Base-by-base conservation (phyloP, 2,888 invertebrate genomes). In the Antheraea assamensis region DNA sequence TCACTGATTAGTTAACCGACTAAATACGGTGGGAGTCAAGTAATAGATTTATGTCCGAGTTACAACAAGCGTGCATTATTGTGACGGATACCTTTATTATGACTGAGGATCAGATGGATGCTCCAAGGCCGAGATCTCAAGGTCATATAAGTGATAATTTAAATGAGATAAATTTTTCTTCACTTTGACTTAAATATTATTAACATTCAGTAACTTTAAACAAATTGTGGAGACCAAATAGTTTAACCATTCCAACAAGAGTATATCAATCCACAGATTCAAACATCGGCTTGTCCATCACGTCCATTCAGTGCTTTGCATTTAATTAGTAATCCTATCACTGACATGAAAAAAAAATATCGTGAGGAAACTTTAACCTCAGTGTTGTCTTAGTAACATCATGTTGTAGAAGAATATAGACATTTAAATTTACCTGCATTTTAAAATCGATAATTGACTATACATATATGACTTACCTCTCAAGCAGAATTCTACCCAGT, bases 1-100 rank as follows among this genome's bases (percentile, higher is more conserved):
- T 77, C 76, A 88, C 88, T 88, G 85, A 77, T 77, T 80, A 75
- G 74, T 71, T 72, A 68, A 72, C 77, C 76, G 72, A 49, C 74
- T 73, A 74, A 64, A 71, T 75, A 35, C 70, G 71, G 70, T 70
- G 68, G 31, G 72, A 75, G 75, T 78, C 61, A 64, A 64, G 61
- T 64, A 64, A 64, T 64, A 64, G 61, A 27, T 27, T 17, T 64
- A 64, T 30, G 61, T 30, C 27, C 30, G 30, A 64, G 61, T 64
- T 64, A 64, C 27, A 27, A 17, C 27, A n/a, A n/a, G n/a, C 61
- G 61, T 64, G 61, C 27, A 58, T 64, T 64, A 30, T 64, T 64
- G 3, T 64, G 30, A 64, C 61, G 17, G 61, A 64, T 30, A 64
- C 4, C 61, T 30, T 64, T 64, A 64, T 64, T 30, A 64, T 64